Evolutionary conservation across 2,888 invertebrate genomes (phyloP).

Genomic region (Perithous albicinctus): DNA sequence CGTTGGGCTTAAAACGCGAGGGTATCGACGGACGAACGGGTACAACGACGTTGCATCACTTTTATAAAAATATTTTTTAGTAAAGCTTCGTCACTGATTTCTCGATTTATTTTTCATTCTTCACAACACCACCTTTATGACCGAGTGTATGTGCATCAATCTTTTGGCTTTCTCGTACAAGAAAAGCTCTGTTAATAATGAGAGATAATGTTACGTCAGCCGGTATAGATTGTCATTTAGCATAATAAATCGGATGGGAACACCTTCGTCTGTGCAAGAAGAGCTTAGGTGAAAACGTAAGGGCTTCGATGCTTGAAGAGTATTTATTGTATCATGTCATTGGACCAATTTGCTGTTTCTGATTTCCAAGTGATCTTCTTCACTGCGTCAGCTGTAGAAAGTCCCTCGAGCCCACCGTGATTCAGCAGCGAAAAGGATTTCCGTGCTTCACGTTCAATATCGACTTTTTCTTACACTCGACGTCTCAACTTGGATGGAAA

Average conservation of each 20-base stretch:
- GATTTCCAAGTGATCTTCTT: neutral
- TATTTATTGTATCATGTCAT: neutral
- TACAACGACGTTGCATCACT: neutral
- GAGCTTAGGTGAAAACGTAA: neutral
- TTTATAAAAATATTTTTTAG: no score
- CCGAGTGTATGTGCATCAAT: no score
- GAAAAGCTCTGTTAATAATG: no score
- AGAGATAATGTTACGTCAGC: no score
- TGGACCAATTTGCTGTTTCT: neutral
- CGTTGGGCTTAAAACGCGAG: neutral
- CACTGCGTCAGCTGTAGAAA: neutral
- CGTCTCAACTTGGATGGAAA: neutral
- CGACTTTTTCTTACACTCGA: neutral
- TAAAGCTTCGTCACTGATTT: no score
- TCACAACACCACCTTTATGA: no score
- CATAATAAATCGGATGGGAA: slow-evolving; percentile 7
- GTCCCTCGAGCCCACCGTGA: neutral
- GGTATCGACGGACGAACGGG: slow-evolving; percentile 9
- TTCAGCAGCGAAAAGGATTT: neutral
- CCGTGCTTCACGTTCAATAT: neutral
- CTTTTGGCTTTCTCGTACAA: no score
- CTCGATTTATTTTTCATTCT: no score
- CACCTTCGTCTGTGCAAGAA: neutral
- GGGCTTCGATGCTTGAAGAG: neutral
- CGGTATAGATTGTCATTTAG: neutral